Evolutionary conservation across 2,888 invertebrate species (phyloP).

Genomic region (Didymodactylos carnosus): DNA sequence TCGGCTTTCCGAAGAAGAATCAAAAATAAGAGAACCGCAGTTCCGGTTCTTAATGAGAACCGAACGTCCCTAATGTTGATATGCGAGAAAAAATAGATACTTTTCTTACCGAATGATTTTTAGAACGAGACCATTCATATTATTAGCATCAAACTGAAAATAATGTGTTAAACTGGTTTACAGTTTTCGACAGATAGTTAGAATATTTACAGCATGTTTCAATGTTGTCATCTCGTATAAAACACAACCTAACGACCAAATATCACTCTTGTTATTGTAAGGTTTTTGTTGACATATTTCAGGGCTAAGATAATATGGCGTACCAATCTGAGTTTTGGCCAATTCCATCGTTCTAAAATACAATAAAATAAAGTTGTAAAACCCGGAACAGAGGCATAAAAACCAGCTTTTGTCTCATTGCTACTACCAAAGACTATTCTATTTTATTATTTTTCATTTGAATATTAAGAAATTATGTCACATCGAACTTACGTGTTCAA

Average conservation of each 20-base stretch:
- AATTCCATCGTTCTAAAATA: constrained; percentile 33
- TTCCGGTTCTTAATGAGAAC: no score
- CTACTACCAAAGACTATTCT: no score
- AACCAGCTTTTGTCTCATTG: no score
- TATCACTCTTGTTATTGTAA: constrained; percentile 39
- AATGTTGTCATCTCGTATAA: constrained; percentile 38
- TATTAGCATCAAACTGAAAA: constrained; percentile 37
- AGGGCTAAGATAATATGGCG: constrained; percentile 39
- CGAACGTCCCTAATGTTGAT: no score
- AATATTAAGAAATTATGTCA: neutral
- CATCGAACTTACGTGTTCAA: constrained; percentile 26
- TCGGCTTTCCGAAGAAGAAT: no score
- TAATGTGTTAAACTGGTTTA: no score
- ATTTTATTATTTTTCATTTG: no score
- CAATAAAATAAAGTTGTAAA: neutral
- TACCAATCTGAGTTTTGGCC: constrained; percentile 38
- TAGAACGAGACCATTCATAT: constrained; percentile 37
- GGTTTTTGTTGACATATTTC: constrained; percentile 39
- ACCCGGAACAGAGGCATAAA: no score
- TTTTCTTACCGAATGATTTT: constrained; percentile 36
- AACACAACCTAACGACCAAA: constrained; percentile 40
- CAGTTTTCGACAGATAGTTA: neutral
- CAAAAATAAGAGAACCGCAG: no score
- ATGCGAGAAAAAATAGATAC: neutral
- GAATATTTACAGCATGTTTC: constrained; percentile 32